Percentiles rank a stretch among this genome's conserved stretches.
Evolutionary conservation across 2,888 invertebrate genomes (phyloP).

Genomic region (Synergus gifuensis): DNA sequence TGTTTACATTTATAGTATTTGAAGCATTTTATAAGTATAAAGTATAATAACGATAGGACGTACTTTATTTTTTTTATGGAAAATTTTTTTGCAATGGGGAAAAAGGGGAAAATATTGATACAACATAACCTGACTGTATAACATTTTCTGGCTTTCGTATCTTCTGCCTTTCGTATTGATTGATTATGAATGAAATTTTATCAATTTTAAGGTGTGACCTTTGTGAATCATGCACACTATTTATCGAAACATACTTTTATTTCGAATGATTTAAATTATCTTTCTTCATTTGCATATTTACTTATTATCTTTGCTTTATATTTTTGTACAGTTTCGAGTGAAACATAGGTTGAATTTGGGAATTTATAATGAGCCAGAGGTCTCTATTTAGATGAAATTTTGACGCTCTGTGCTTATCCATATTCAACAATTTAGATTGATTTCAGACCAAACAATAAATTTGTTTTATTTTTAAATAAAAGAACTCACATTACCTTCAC

Average conservation of each 20-base stretch:
- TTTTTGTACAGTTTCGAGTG: not conserved
- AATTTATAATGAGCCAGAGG: not conserved
- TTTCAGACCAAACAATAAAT: no score
- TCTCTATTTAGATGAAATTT: not conserved
- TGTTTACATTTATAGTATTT: conserved; percentile 4
- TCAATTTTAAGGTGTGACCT: conserved; percentile 2
- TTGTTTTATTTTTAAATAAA: no score
- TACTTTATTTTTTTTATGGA: not conserved
- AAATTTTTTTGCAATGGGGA: not conserved
- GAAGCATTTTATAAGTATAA: not conserved
- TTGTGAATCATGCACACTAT: not conserved
- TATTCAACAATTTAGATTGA: no score
- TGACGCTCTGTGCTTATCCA: not conserved
- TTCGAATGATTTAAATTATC: not conserved
- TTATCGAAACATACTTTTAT: not conserved
- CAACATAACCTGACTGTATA: not conserved
- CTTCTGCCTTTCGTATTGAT: not conserved
- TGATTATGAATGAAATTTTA: not conserved
- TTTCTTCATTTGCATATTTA: not conserved
- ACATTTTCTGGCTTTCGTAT: not conserved
- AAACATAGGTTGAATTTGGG: not conserved
- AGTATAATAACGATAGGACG: not conserved
- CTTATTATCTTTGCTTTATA: conserved; percentile 12
- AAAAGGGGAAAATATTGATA: not conserved
- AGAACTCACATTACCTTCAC: not conserved